Evolutionary conservation across 2,113 vertebrate genomes (phyloP).

Genomic region (Toxotes chatareus): DNA sequence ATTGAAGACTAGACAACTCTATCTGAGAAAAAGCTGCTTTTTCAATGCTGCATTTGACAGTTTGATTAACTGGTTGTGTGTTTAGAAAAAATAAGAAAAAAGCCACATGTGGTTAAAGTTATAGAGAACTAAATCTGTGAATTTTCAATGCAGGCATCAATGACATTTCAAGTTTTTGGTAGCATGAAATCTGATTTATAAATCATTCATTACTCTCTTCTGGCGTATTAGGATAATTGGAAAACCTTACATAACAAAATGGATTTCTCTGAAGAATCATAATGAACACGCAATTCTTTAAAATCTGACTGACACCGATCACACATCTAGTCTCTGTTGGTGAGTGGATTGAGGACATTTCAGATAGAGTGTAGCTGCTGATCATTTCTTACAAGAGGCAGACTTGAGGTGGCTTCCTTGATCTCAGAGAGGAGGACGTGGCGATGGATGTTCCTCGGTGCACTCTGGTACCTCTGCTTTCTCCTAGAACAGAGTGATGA

Average conservation of each 20-base stretch:
- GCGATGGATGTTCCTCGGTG: conserved; percentile 94
- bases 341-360: not conserved
- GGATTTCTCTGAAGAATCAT: not conserved
- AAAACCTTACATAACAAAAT: not conserved
- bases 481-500: conserved; percentile 81
- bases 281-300: not conserved
- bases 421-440: conserved; percentile 96
- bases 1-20: not conserved
- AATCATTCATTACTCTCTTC: not conserved
- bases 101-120: not conserved
- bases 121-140: not conserved
- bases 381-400: conserved; percentile 89
- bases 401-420: conserved; percentile 91
- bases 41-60: too few relatives aligned
- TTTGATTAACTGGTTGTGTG: too few relatives aligned
- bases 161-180: not conserved
- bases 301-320: not conserved
- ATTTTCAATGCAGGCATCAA: not conserved
- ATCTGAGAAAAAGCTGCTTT: too few relatives aligned
- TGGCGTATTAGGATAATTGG: not conserved
- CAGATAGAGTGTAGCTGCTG: not conserved
- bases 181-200: too few relatives aligned
- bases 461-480: conserved; percentile 92
- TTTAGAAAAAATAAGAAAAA: too few relatives aligned
- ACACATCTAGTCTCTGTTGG: not conserved